Conservation (phyloP, 2,797 vertebrate genomes). For the Syncerus caffer region DNA sequence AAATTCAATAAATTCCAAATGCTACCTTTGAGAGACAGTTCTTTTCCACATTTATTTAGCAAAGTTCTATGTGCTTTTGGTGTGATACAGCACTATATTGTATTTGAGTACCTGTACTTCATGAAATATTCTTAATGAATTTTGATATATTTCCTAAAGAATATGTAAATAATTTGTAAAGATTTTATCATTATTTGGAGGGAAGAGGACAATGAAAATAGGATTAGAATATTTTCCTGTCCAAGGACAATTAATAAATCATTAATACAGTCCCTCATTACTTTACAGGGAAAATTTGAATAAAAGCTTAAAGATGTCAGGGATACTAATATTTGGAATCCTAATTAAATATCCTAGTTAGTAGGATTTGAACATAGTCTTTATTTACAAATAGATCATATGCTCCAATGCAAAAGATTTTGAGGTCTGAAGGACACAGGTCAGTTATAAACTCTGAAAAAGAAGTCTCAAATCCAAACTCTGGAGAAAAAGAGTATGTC, state of each 20-base stretch:
- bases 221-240: constrained; percentile 17
- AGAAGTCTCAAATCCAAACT: constrained; percentile 20
- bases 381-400: constrained; percentile 32
- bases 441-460: constrained; percentile 28
- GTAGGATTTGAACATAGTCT: constrained; percentile 3
- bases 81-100: not conserved
- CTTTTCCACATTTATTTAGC: not conserved
- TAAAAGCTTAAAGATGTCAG: constrained; percentile 1
- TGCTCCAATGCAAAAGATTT: constrained; percentile 1
- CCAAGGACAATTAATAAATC: constrained; percentile 24
- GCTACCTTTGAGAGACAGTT: not conserved
- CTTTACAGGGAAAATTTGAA: constrained; percentile 6
- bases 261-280: not conserved
- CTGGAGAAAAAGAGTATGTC: not conserved
- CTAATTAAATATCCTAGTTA: constrained; percentile 25
- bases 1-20: constrained; percentile 20
- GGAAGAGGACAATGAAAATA: not conserved
- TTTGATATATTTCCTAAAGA: constrained; percentile 4
- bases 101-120: not conserved
- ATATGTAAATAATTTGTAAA: constrained; percentile 13
- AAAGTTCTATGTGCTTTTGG: constrained; percentile 11
- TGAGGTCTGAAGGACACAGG: not conserved
- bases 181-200: constrained; percentile 22
- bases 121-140: not conserved
- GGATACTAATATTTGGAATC: not conserved